Conservation (phyloP, 2,113 vertebrate genomes). For the Cyanistes caeruleus region DNA sequence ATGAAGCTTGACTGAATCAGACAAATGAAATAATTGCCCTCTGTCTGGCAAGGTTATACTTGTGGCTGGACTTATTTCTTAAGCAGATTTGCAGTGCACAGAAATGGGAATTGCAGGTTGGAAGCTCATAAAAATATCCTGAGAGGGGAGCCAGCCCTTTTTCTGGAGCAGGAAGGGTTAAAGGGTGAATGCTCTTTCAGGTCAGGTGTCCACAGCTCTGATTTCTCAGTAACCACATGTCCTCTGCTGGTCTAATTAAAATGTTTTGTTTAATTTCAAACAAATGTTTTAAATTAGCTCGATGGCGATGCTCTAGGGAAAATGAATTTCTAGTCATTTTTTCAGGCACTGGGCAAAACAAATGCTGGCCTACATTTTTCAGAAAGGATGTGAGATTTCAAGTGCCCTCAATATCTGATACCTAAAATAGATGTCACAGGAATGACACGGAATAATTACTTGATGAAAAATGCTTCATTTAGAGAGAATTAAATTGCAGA, state of each 20-base stretch:
- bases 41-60: not conserved
- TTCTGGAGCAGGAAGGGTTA: not conserved
- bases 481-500: not conserved
- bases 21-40: conserved; percentile 43
- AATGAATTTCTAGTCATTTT: not conserved
- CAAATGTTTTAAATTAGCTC: not conserved
- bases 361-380: not conserved
- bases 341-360: not conserved
- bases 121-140: not conserved
- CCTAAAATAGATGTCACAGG: not conserved
- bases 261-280: not conserved
- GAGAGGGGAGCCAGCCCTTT: not conserved
- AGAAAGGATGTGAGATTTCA: not conserved
- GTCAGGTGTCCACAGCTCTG: not conserved
- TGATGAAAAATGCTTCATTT: not conserved
- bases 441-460: not conserved
- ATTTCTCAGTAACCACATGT: not conserved
- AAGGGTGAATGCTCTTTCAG: not conserved
- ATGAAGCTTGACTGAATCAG: not conserved
- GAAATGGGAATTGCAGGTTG: not conserved
- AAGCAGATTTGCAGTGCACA: not conserved
- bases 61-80: not conserved
- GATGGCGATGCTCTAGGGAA: not conserved
- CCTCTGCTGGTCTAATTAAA: not conserved
- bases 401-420: not conserved